Percentiles rank a stretch among this genome's conserved stretches.
Evolutionary conservation across 2,797 vertebrate species (phyloP).

Genomic region (Sparus aurata): DNA sequence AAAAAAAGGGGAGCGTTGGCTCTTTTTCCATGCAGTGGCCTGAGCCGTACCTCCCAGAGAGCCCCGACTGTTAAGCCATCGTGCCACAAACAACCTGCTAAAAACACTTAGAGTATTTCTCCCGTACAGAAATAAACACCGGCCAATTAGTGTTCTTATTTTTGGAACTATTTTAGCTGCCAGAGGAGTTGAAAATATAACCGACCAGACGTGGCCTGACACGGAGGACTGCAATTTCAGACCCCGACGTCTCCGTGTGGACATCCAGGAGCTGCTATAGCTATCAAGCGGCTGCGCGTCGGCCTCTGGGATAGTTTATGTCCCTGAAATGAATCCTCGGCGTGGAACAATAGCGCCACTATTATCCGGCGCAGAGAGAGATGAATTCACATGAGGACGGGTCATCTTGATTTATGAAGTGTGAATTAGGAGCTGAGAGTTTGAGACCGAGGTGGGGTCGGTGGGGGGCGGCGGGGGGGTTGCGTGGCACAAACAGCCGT

Average conservation of each 20-base stretch:
- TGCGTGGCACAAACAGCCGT: slow-evolving; percentile 77
- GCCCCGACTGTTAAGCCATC: slow-evolving; percentile 70
- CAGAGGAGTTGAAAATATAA: slow-evolving; percentile 65
- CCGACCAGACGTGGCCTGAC: slow-evolving; percentile 68
- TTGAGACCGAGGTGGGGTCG: slow-evolving; percentile 73
- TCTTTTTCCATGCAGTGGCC: slow-evolving; percentile 81
- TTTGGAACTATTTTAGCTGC: slow-evolving; percentile 76
- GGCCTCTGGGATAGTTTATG: slow-evolving; percentile 36
- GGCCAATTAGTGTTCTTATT: slow-evolving; percentile 84
- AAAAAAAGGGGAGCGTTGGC: slow-evolving; percentile 71
- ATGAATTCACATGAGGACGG: slow-evolving; percentile 79
- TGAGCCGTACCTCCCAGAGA: slow-evolving; percentile 84
- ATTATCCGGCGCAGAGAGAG: slow-evolving; percentile 70
- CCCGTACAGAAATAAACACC: slow-evolving; percentile 83
- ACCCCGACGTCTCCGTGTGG: slow-evolving; percentile 11
- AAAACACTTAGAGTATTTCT: slow-evolving; percentile 82
- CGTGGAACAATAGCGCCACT: slow-evolving; percentile 74
- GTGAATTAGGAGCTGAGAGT: slow-evolving; percentile 82
- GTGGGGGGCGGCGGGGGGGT: slow-evolving; percentile 26
- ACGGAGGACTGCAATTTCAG: slow-evolving; percentile 40
- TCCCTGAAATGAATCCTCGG: slow-evolving; percentile 58
- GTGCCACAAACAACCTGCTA: slow-evolving; percentile 83
- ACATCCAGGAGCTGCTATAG: slow-evolving; percentile 51
- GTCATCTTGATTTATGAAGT: slow-evolving; percentile 86
- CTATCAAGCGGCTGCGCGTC: slow-evolving; percentile 22